phyloP scores from a whole-genome alignment of 2,888 invertebrate species.

The Hoplodrina ambigua region DNA sequence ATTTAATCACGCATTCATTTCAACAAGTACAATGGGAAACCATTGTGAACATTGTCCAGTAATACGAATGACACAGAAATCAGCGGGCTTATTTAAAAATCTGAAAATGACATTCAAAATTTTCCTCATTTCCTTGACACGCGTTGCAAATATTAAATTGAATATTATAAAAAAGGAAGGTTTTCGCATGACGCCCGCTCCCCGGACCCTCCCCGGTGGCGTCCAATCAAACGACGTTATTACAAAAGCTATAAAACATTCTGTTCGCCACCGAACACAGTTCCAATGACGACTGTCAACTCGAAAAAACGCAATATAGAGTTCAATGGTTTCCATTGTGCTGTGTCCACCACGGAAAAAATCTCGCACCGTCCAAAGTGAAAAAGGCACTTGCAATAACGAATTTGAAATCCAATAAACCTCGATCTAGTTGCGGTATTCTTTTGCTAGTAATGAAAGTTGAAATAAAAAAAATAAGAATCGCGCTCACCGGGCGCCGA shows the following conservation, averaged over 20 bases:
- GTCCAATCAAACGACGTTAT: constrained; percentile 67
- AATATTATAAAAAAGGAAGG: background rate
- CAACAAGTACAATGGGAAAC: too few species aligned
- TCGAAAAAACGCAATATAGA: constrained; percentile 79
- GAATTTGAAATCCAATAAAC: constrained; percentile 86
- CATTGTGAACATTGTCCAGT: too few species aligned
- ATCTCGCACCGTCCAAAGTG: constrained; percentile 77
- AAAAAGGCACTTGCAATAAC: constrained; percentile 85
- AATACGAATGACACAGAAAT: background rate
- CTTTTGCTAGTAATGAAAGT: constrained; percentile 62
- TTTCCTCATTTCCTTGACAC: background rate
- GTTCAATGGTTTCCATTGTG: constrained; percentile 76
- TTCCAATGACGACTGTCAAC: constrained; percentile 78
- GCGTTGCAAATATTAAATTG: background rate
- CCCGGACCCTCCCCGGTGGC: background rate
- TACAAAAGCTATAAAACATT: constrained; percentile 81
- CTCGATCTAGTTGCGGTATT: constrained; percentile 67
- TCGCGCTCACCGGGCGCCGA: constrained; percentile 24
- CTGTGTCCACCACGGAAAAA: constrained; percentile 75
- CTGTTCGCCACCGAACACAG: constrained; percentile 58
- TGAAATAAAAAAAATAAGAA: constrained; percentile 43
- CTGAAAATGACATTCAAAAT: background rate
- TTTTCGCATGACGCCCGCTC: background rate
- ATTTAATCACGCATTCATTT: too few species aligned
- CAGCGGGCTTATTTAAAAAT: too few species aligned